A percentile compares a stretch with the other conserved stretches of the same genome.
These are phyloP conservation scores for Phymatocera aterrima DNA, from an alignment of 2,888 invertebrate species.

Conservation along the genomic window DNA sequence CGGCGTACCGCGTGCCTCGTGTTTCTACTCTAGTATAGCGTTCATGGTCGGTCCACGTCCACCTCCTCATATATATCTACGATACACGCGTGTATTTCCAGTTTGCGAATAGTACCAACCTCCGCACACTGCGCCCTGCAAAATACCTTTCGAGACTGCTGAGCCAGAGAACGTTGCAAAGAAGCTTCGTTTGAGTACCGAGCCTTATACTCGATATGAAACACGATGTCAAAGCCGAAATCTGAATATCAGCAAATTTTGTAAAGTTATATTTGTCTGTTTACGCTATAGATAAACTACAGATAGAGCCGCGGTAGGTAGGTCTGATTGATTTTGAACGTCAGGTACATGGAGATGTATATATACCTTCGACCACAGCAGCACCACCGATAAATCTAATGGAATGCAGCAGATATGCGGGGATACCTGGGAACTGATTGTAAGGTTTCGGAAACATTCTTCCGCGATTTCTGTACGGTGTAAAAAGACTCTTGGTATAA, in stretches of 20 bases:
- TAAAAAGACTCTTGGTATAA: not conserved
- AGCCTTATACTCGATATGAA: not conserved
- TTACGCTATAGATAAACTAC: not conserved
- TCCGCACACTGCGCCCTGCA: constrained; percentile 54
- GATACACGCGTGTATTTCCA: constrained; percentile 57
- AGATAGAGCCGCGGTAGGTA: not conserved
- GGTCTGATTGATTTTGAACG: not conserved
- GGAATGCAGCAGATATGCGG: not conserved
- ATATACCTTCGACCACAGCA: not conserved
- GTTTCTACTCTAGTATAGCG: constrained; percentile 32
- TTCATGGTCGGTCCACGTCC: too few species aligned
- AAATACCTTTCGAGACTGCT: constrained; percentile 69
- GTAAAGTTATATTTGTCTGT: not conserved
- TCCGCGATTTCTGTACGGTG: not conserved
- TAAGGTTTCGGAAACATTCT: not conserved
- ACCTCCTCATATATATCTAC: not conserved
- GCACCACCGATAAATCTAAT: not conserved
- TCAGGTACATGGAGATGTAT: not conserved
- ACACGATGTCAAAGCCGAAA: not conserved
- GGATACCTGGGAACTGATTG: not conserved
- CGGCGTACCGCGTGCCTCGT: not conserved
- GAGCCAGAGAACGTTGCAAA: constrained; percentile 64
- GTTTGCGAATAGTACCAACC: constrained; percentile 66
- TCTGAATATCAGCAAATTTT: not conserved
- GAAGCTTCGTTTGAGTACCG: constrained; percentile 45